Percentiles rank a stretch among this genome's conserved stretches.
phyloP scores from a whole-genome alignment of 2,888 invertebrate genomes.

The Pomacea canaliculata region DNA sequence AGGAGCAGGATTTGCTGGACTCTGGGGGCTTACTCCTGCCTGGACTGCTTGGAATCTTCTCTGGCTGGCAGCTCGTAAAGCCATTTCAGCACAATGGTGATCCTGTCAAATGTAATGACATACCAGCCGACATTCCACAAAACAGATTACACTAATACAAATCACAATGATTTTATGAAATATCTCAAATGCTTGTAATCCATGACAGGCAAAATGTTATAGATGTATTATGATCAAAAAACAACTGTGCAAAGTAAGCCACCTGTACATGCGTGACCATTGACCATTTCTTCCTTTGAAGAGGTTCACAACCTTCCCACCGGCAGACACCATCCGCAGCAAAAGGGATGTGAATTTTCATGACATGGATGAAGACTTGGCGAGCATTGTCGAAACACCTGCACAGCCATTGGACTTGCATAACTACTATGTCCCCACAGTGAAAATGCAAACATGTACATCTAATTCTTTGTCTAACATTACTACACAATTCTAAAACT shows the following conservation, averaged over 20 bases:
- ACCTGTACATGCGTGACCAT: constrained; percentile 91
- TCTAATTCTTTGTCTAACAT: no score
- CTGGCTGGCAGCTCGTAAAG: constrained; percentile 77
- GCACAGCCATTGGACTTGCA: constrained; percentile 27
- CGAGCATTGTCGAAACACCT: constrained; percentile 68
- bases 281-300: constrained; percentile 91
- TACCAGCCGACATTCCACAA: no score
- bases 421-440: no score
- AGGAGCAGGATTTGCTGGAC: constrained; percentile 44
- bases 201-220: neutral
- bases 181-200: no score
- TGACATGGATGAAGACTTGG: constrained; percentile 86
- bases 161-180: no score
- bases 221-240: neutral
- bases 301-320: constrained; percentile 83
- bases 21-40: constrained; percentile 63
- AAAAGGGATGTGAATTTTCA: constrained; percentile 77
- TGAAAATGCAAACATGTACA: no score
- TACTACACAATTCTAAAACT: no score
- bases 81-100: constrained; percentile 89
- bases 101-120: constrained; percentile 72
- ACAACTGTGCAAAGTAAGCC: constrained; percentile 15
- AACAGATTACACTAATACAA: no score
- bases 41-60: constrained; percentile 73
- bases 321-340: constrained; percentile 80